Conservation (phyloP, 2,113 vertebrate species). For the Cacatua alba region DNA sequence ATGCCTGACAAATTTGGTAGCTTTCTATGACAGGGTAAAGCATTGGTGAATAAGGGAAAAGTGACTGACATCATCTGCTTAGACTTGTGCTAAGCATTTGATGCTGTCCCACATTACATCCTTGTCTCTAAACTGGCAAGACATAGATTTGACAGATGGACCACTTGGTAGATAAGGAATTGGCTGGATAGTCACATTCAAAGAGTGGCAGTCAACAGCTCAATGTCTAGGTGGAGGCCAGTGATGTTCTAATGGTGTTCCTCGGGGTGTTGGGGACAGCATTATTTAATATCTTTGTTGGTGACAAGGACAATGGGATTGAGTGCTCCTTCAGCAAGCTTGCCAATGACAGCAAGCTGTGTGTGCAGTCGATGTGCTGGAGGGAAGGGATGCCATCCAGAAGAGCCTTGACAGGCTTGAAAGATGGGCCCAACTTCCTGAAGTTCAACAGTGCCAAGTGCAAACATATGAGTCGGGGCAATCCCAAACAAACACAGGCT, state of each 20-base stretch:
- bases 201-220: neutral
- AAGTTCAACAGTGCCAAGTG: neutral
- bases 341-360: fast-evolving
- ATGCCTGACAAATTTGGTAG: neutral
- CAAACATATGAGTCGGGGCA: fast-evolving
- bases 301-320: neutral
- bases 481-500: neutral
- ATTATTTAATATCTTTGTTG: neutral
- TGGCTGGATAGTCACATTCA: neutral
- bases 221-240: neutral
- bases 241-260: neutral
- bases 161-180: neutral
- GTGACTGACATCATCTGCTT: neutral
- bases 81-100: neutral
- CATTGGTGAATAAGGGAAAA: neutral
- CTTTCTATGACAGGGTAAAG: neutral
- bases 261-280: neutral
- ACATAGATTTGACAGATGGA: neutral
- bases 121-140: neutral
- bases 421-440: neutral
- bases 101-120: neutral
- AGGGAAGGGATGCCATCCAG: neutral
- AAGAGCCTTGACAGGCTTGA: neutral
- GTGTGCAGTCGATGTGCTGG: fast-evolving
- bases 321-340: fast-evolving